These are phyloP conservation scores for Papilio machaon DNA, from an alignment of 1,140 invertebrate genomes.

Conservation along the genomic window DNA sequence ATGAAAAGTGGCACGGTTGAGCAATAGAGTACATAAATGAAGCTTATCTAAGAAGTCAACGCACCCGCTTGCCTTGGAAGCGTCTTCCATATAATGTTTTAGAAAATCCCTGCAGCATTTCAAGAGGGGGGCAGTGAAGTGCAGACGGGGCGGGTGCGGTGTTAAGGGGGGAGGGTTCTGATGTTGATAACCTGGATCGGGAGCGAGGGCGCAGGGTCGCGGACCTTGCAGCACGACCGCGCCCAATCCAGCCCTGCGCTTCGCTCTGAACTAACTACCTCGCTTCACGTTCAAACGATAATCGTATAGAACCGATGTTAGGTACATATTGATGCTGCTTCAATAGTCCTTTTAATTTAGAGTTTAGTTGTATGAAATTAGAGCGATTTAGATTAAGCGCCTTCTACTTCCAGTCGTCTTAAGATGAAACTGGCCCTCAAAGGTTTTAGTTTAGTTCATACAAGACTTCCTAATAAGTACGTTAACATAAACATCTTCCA, in stretches of 20 bases:
- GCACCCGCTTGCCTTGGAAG: constrained; percentile 60
- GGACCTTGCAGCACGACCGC: constrained; percentile 70
- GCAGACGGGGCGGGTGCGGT: constrained; percentile 45
- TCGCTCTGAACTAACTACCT: constrained; percentile 47
- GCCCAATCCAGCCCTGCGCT: constrained; percentile 52
- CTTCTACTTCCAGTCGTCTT: background rate
- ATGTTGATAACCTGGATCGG: constrained; percentile 78
- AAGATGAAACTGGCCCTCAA: background rate
- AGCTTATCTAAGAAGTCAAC: constrained; percentile 62
- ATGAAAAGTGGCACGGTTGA: constrained; percentile 24
- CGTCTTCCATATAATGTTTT: constrained; percentile 69
- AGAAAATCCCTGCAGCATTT: constrained; percentile 75
- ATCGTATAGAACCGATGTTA: constrained; percentile 42
- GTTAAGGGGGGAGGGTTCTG: constrained; percentile 41
- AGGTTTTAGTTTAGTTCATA: background rate
- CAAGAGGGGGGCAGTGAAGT: constrained; percentile 48
- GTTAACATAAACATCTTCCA: background rate
- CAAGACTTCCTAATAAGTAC: background rate
- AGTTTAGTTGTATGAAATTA: background rate
- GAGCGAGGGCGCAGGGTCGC: constrained; percentile 72
- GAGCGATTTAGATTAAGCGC: background rate
- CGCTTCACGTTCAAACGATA: constrained; percentile 33
- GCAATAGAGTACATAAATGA: constrained; percentile 26
- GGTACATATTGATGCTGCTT: constrained; percentile 19
- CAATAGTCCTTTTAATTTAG: background rate